Evolutionary conservation across 2,113 vertebrate species (phyloP).

Genomic region (Pterocles burchelli): DNA sequence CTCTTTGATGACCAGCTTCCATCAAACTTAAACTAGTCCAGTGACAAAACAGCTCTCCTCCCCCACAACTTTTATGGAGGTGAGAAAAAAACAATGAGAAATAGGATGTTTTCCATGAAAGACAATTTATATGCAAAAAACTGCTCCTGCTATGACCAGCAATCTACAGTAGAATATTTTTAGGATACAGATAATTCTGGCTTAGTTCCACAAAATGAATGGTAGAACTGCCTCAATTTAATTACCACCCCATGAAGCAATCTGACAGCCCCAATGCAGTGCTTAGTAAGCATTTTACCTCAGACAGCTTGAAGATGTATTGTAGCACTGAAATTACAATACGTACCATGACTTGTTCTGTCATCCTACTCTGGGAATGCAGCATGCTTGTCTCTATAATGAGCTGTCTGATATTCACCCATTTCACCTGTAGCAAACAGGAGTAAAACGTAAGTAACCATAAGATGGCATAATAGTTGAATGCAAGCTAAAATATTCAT

Average conservation of each 20-base stretch:
- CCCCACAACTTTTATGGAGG: not conserved
- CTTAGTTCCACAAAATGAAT: conserved; percentile 69
- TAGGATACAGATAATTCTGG: conserved; percentile 55
- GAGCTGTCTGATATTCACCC: conserved; percentile 73
- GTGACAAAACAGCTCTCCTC: not conserved
- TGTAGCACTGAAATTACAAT: conserved; percentile 65
- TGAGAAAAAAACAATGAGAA: not conserved
- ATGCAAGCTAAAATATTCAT: conserved; percentile 33
- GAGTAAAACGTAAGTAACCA: conserved; percentile 57
- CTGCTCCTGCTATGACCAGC: not conserved
- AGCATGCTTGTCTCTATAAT: conserved; percentile 73
- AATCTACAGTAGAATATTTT: conserved; percentile 49
- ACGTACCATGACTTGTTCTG: conserved; percentile 67
- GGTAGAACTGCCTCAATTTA: conserved; percentile 67
- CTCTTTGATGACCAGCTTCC: not conserved
- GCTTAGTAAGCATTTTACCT: conserved; percentile 75
- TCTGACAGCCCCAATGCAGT: conserved; percentile 64
- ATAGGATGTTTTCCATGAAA: conserved; percentile 1
- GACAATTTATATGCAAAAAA: conserved; percentile 33
- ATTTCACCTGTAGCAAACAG: conserved; percentile 72
- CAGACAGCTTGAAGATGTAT: conserved; percentile 67
- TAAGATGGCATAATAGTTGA: conserved; percentile 46
- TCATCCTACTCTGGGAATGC: conserved; percentile 57
- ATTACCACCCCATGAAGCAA: conserved; percentile 68
- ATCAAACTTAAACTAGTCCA: not conserved